Evolutionary conservation across 2,888 invertebrate species (phyloP), one percentile per base, ranked within the genome.

Genomic region (Caenorhabditis wallacei): DNA sequence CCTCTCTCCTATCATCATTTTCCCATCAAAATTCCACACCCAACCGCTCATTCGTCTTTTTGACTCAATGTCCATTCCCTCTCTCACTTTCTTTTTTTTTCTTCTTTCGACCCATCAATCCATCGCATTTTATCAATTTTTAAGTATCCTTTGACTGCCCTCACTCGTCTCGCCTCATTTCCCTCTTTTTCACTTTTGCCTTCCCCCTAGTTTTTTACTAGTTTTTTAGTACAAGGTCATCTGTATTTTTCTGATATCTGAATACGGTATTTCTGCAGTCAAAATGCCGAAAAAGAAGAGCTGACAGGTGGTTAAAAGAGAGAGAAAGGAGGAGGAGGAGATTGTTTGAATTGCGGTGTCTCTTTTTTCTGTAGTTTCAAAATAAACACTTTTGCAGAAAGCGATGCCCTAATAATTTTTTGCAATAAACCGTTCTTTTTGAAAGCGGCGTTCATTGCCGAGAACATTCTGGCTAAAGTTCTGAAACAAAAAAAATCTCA

Each of bases 41-140:
- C 66, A 57, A 75, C 64, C 75, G 56, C 75, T 76, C 75, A 76
- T 76, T 68, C 75, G 68, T 76, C 75, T 76, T 74, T 59, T 61
- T 37, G 51, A 46, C 37, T 54, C 46, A 56, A n/a, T 57, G 57
- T 57, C 57, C 57, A 57, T 37, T 18, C 20, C 37, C 5, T 56
- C 53, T 48, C 35, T n/a, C n/a, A n/a, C n/a, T 37, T 13, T 40
- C 13, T 40, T 16, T 37, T 20, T 37, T 30, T 20, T 13, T 13
- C 40, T 40, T 16, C 18, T n/a, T 37, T 40, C 40, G 59, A 59
- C 75, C 66, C 75, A 75, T 75, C 75, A 75, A 75, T 75, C 75
- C 66, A 75, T 75, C 75, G 10, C 75, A 76, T 76, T 76, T 76
- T 76, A 76, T 76, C 75, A 76, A 76, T 76, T 76, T 76, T 76